A percentile compares a stretch with the other conserved stretches of the same genome.
Conservation (phyloP, 2,888 invertebrate genomes). For the Caenorhabditis becei region DNA sequence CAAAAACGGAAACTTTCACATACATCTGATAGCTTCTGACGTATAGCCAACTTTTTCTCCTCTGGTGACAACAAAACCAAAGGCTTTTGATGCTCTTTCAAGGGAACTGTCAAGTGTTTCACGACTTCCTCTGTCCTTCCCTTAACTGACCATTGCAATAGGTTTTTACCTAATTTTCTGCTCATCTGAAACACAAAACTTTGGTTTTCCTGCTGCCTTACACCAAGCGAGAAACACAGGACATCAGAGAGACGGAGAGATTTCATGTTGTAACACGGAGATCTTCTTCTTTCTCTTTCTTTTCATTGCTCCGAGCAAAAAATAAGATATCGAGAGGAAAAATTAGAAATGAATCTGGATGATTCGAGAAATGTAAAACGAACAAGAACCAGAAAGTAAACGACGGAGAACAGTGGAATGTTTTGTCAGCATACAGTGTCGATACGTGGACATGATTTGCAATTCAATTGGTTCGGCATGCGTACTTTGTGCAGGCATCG, state of each 20-base stretch:
- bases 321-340: background rate
- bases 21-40: conserved; percentile 18
- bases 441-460: conserved; percentile 24
- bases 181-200: conserved; percentile 26
- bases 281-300: too few relatives aligned
- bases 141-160: conserved; percentile 23
- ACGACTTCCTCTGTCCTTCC: conserved; percentile 31
- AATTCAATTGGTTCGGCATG: conserved; percentile 34
- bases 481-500: conserved; percentile 11
- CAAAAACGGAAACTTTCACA: background rate
- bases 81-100: conserved; percentile 36
- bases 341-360: background rate
- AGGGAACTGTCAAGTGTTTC: conserved; percentile 33
- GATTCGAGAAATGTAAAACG: background rate
- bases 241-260: background rate
- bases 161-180: conserved; percentile 20
- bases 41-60: conserved; percentile 37
- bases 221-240: background rate
- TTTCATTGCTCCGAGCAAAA: too few relatives aligned
- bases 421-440: conserved; percentile 22
- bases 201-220: background rate
- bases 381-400: background rate
- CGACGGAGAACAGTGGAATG: background rate
- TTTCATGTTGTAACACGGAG: too few relatives aligned
- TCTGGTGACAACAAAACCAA: conserved; percentile 19